A percentile compares a stretch with the other conserved stretches of the same genome.
Conservation (phyloP, 1,140 invertebrate species). For the Eriosoma lanigerum region DNA sequence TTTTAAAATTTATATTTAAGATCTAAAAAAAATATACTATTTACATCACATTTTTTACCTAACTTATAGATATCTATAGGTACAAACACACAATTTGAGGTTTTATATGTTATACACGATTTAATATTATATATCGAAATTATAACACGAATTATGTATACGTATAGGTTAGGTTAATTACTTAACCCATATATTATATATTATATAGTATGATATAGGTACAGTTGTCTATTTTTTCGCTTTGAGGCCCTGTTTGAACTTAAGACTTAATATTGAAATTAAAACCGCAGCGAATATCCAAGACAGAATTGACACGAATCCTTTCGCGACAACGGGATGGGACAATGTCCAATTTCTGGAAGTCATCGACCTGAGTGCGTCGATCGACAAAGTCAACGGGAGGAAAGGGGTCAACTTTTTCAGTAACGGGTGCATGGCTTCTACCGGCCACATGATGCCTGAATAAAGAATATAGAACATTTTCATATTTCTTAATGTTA, state of each 20-base stretch:
- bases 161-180: too few species aligned
- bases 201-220: too few species aligned
- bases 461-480: neutral
- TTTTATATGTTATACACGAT: too few species aligned
- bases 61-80: too few species aligned
- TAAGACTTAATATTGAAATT: slow-evolving; percentile 18
- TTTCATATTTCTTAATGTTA: neutral
- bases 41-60: too few species aligned
- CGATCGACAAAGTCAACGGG: slow-evolving; percentile 53
- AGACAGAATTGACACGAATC: slow-evolving; percentile 61
- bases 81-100: too few species aligned
- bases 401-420: slow-evolving; percentile 51
- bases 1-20: too few species aligned
- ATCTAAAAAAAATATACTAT: too few species aligned
- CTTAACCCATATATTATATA: too few species aligned
- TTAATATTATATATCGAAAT: too few species aligned
- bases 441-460: slow-evolving; percentile 55
- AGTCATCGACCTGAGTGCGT: slow-evolving; percentile 52
- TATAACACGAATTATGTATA: too few species aligned
- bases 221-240: slow-evolving; percentile 21
- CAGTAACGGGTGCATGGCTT: slow-evolving; percentile 53
- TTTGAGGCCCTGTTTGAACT: slow-evolving; percentile 35
- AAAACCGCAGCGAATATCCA: slow-evolving; percentile 62
- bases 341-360: slow-evolving; percentile 56
- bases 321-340: slow-evolving; percentile 61